Base-by-base conservation (phyloP, 2,888 invertebrate species). In the Lissonota sp. region DNA sequence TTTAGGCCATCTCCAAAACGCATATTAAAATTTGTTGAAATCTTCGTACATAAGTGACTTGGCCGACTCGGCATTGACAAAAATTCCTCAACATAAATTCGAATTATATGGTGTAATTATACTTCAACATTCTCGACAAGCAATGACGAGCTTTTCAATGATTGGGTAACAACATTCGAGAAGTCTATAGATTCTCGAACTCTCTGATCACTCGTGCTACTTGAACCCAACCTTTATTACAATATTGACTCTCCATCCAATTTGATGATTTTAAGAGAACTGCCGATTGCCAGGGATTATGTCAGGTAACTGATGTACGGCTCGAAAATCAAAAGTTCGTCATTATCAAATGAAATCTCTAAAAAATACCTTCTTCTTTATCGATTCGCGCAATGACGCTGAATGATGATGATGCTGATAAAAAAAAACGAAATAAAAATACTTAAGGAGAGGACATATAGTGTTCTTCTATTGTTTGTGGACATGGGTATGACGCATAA, bases 261-360 rank as follows among this genome's bases (percentile, higher is more conserved):
- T 44, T n/a, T 66, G 14, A 64, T 37, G 51, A 37, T 5, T 12
- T 26, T 58, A 40, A 53, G 26, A 37, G 46, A 62, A 14, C 40
- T 49, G 14, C n/a, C 51, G 62, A 67, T 71, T 71, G 55, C 42
- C 46, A 44, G 53, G 42, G 55, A 60, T 62, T 42, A 63, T 26
- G n/a, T 51, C 12, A 7, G 5, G 0, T 16, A 55, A 53, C 26
- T 26, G 14, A 37, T 26, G 10, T 8, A 44, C 44, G 6, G 37
- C 42, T 60, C 12, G 55, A 46, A 49, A 49, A 76, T 51, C 63
- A 76, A 80, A 76, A 80, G 80, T 76, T 75, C 44, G 62, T 71
- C 42, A 66, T 49, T 53, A 64, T 14, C 40, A 40, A 63, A 49
- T 44, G 66, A 55, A 37, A 40, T 72, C 66, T 40, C 39, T 14